Base-by-base conservation (phyloP, 2,797 vertebrate genomes). In the Atherinosoma microstoma region DNA sequence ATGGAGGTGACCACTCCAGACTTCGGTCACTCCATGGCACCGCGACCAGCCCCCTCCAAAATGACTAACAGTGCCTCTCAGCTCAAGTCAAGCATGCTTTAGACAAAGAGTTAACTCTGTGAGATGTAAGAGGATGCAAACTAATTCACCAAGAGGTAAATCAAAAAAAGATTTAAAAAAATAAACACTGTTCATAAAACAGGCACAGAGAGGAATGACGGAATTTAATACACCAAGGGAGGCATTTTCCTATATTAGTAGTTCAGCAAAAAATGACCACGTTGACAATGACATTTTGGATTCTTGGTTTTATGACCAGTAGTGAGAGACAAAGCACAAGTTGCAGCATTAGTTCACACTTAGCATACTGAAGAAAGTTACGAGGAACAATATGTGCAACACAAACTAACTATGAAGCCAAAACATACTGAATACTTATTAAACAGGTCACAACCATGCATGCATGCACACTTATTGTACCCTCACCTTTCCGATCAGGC, bases 401-500 rank as follows among this genome's bases (percentile, higher is more conserved):
- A 78, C 79, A 82, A 38, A 71, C 54, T 58, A 67, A 75, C 45
- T 57, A 58, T 8, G 3, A 70, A 75, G 71, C 69, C 70, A 56
- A 40, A 72, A 66, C 49, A 24, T 10, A 59, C 9, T 34, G 38
- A 35, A 38, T 20, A 32, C 60, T 10, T 22, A n/a, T 9, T 4
- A 62, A 67, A n/a, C 6, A 38, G 1, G 32, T 67, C 64, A 58
- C 49, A 72, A 59, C 40, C 13, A 45, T 10, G 35, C 68, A 59
- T 78, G 84, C 89, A 72, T 64, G 42, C 60, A 75, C 51, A 70
- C 5, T 32, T 24, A 4, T n/a, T 51, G 2, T 66, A 27, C 42
- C 3, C 95, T 96, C 94, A 99, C 98, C 98, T 99, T 99, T 99
- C 78, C 98, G 96, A 89, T 99, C 97, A 1, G 98, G 98, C 88